These are phyloP conservation scores for Scolopax rusticola DNA, from an alignment of 2,797 vertebrate genomes.

Conservation along the genomic window DNA sequence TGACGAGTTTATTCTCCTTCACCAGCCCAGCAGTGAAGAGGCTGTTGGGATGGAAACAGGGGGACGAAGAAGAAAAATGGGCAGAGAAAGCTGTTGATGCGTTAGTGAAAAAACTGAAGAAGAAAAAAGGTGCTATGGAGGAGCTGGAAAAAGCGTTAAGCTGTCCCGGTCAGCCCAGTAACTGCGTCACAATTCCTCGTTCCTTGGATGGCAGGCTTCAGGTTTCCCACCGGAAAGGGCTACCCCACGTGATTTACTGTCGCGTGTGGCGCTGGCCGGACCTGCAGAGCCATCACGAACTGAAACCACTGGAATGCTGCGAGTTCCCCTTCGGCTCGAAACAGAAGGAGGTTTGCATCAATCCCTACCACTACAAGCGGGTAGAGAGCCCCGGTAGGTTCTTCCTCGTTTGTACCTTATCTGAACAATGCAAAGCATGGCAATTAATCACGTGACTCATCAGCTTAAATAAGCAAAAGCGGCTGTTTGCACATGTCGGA, in stretches of 20 bases:
- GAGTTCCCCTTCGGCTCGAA: slow-evolving; percentile 97
- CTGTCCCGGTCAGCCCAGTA: slow-evolving; percentile 94
- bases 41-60: slow-evolving; percentile 96
- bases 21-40: slow-evolving; percentile 97
- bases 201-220: slow-evolving; percentile 95
- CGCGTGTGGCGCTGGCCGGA: slow-evolving; percentile 98
- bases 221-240: slow-evolving; percentile 94
- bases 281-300: slow-evolving; percentile 97
- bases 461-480: slow-evolving; percentile 32
- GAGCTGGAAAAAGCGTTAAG: slow-evolving; percentile 92
- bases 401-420: slow-evolving; percentile 35
- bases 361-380: slow-evolving; percentile 97
- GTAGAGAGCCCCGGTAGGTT: slow-evolving; percentile 95
- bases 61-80: slow-evolving; percentile 98
- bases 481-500: slow-evolving; percentile 32
- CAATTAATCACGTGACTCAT: slow-evolving; percentile 51
- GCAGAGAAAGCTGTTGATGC: slow-evolving; percentile 96
- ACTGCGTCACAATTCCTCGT: slow-evolving; percentile 95
- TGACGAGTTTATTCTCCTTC: slow-evolving; percentile 97
- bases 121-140: slow-evolving; percentile 96
- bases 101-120: slow-evolving; percentile 94
- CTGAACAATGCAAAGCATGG: slow-evolving; percentile 24
- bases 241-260: slow-evolving; percentile 96
- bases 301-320: slow-evolving; percentile 96
- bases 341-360: slow-evolving; percentile 99